phyloP scores from a whole-genome alignment of 1,140 invertebrate species.

The Semibalanus balanoides region DNA sequence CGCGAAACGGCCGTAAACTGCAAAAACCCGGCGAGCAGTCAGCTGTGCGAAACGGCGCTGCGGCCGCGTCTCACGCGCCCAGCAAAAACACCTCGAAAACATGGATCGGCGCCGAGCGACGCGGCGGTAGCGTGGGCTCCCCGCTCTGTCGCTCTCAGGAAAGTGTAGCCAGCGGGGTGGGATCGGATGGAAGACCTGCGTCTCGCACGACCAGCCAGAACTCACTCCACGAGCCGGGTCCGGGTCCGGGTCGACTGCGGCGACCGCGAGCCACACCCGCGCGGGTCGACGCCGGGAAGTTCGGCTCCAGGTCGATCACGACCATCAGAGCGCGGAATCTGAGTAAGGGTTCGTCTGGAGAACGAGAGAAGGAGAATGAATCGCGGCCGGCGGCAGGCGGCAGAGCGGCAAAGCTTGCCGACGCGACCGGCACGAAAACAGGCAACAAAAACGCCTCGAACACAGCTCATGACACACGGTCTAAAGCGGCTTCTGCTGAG shows the following conservation, averaged over 20 bases:
- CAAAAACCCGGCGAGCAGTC: neutral
- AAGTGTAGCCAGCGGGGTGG: neutral
- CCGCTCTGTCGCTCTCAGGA: neutral
- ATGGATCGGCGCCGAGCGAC: neutral
- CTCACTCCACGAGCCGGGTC: neutral
- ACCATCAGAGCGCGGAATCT: neutral
- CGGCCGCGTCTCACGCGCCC: neutral
- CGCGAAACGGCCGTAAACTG: neutral
- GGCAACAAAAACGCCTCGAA: neutral
- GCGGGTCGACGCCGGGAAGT: neutral
- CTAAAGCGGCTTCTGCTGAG: neutral
- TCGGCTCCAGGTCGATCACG: neutral
- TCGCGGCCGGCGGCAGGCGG: no score
- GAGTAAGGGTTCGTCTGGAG: neutral
- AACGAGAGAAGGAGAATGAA: neutral
- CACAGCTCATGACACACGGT: neutral
- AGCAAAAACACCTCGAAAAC: neutral
- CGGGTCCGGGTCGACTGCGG: no score
- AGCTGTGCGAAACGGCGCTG: neutral
- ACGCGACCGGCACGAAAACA: neutral
- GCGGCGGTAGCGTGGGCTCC: neutral
- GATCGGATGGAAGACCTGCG: neutral
- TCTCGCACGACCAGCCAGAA: neutral
- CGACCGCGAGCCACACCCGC: neutral
- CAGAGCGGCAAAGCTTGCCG: neutral